A percentile compares a stretch with the other conserved stretches of the same genome.
phyloP scores from a whole-genome alignment of 2,797 vertebrate species.

The Heteromormyrus szaboi region DNA sequence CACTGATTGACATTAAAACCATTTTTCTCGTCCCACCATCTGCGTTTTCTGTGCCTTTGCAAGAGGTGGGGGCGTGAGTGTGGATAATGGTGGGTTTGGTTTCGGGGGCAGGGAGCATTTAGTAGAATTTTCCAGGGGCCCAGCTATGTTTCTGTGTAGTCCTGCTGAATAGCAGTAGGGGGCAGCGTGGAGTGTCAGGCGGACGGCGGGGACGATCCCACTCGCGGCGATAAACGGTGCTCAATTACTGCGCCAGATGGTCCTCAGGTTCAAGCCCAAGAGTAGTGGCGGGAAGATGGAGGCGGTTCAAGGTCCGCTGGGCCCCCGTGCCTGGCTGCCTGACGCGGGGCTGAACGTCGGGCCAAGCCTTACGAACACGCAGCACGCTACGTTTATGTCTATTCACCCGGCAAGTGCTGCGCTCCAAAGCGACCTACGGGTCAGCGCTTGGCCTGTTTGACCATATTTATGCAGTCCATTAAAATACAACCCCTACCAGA shows the following conservation, averaged over 20 bases:
- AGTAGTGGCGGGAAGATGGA: conserved; percentile 20
- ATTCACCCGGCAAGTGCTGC: not conserved
- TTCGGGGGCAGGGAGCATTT: not conserved
- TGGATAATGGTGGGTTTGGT: not conserved
- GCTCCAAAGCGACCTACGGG: not conserved
- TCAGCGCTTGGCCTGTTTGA: not conserved
- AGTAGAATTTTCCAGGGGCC: not conserved
- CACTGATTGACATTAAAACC: not conserved
- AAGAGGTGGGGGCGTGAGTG: not conserved
- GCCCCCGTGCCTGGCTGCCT: not conserved
- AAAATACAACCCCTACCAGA: not conserved
- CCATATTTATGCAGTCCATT: not conserved
- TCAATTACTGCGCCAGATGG: conserved; percentile 30
- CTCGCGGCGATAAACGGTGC: conserved; percentile 24
- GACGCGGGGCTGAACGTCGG: not conserved
- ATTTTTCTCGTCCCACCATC: not conserved
- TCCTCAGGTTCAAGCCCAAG: conserved; percentile 22
- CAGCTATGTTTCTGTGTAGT: not conserved
- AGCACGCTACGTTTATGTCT: not conserved
- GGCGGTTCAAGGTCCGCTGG: conserved; percentile 7
- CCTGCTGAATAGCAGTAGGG: not conserved
- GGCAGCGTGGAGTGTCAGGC: not conserved
- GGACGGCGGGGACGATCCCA: not conserved
- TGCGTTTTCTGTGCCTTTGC: not conserved
- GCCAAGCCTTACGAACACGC: not conserved